These are phyloP conservation scores for Dromaius novaehollandiae DNA, from an alignment of 2,113 vertebrate genomes.

Conservation along the genomic window DNA sequence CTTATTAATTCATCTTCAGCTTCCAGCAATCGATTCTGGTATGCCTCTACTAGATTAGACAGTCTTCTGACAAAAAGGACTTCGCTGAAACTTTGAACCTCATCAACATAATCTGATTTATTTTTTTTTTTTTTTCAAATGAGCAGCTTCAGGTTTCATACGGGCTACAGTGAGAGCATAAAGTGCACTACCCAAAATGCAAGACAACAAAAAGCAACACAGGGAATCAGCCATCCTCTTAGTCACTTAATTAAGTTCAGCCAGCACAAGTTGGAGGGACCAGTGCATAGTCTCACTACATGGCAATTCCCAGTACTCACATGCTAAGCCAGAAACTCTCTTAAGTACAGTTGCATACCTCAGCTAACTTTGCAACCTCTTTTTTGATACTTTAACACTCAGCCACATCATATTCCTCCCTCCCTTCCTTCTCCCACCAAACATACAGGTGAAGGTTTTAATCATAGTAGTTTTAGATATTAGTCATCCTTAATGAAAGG, in stretches of 20 bases:
- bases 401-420: background rate
- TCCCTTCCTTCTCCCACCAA: background rate
- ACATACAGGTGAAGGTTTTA: background rate
- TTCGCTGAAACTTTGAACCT: background rate
- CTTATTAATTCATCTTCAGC: background rate
- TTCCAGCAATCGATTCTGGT: background rate
- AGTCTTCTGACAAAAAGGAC: background rate
- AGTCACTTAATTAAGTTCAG: background rate
- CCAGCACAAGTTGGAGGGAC: background rate
- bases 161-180: background rate
- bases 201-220: background rate
- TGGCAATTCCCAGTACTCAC: background rate
- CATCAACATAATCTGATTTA: background rate
- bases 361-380: background rate
- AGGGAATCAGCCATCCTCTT: background rate
- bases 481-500: background rate
- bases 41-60: background rate
- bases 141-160: background rate
- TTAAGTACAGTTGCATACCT: background rate
- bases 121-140: background rate
- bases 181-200: background rate
- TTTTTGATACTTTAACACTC: background rate
- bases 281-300: background rate
- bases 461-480: background rate
- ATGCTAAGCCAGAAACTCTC: background rate